phyloP scores from a whole-genome alignment of 2,888 invertebrate species.

The Synanthedon myopaeformis region DNA sequence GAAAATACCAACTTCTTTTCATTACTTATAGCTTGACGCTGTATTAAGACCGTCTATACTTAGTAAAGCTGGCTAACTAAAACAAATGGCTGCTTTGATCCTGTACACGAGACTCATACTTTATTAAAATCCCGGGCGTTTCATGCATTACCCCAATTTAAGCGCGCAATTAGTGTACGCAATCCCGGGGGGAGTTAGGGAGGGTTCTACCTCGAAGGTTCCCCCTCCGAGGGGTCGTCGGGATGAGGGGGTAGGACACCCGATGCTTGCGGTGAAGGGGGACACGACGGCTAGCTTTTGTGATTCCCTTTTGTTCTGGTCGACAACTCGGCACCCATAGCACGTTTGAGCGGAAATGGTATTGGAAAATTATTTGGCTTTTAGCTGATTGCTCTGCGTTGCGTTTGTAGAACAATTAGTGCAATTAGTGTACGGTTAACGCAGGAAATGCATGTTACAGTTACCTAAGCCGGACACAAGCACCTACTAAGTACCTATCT shows the following conservation, averaged over 20 bases:
- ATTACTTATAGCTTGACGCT: neutral
- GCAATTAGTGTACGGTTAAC: neutral
- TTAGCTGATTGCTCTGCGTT: slow-evolving; percentile 51
- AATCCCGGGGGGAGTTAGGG: slow-evolving; percentile 32
- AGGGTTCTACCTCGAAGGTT: slow-evolving; percentile 11
- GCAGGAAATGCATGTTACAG: no score
- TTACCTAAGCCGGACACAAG: no score
- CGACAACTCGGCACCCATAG: slow-evolving; percentile 44
- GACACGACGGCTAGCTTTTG: slow-evolving; percentile 42
- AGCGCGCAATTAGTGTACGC: slow-evolving; percentile 59
- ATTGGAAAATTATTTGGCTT: slow-evolving; percentile 67
- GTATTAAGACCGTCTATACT: slow-evolving; percentile 19
- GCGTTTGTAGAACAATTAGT: slow-evolving; percentile 1
- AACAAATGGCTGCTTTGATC: slow-evolving; percentile 59
- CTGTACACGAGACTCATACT: slow-evolving; percentile 36
- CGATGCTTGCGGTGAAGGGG: slow-evolving; percentile 9
- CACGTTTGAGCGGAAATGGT: slow-evolving; percentile 50
- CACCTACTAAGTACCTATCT: no score
- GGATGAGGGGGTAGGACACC: slow-evolving; percentile 8
- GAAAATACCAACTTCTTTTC: no score
- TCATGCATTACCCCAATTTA: slow-evolving; percentile 65
- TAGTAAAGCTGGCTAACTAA: slow-evolving; percentile 47
- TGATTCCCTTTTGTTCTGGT: slow-evolving; percentile 44
- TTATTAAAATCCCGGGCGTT: slow-evolving; percentile 58
- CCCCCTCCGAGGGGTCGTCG: slow-evolving; percentile 16